Conservation (phyloP, 2,797 vertebrate species). For the Epinephelus coioides region DNA sequence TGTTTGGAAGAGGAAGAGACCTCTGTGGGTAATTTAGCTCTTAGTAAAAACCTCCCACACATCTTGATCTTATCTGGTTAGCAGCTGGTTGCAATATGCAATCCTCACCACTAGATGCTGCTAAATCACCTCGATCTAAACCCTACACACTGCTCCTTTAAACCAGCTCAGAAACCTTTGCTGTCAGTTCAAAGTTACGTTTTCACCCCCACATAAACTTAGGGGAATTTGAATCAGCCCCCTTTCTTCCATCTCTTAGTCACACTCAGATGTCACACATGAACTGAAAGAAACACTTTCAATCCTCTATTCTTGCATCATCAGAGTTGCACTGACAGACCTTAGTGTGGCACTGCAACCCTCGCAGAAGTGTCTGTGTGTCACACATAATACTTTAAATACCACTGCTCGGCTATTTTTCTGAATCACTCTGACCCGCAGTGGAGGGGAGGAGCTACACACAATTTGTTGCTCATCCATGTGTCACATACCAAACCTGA, state of each 20-base stretch:
- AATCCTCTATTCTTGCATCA: background rate
- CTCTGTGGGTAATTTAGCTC: too few relatives aligned
- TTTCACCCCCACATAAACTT: background rate
- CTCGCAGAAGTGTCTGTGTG: background rate
- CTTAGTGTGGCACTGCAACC: conserved; percentile 12
- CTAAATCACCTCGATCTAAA: too few relatives aligned
- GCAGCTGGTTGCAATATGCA: too few relatives aligned
- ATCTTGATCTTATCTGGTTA: too few relatives aligned
- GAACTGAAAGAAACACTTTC: background rate
- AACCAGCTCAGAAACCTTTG: background rate
- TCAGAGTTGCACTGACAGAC: background rate
- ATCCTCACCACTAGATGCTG: too few relatives aligned
- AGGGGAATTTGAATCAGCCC: background rate
- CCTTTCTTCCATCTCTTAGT: background rate
- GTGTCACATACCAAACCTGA: conserved; percentile 65
- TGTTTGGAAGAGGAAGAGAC: too few relatives aligned
- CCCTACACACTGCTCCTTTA: too few relatives aligned
- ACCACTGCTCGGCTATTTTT: conserved; percentile 7
- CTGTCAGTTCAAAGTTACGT: background rate
- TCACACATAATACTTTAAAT: conserved; percentile 1
- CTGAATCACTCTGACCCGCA: conserved; percentile 9
- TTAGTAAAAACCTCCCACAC: too few relatives aligned
- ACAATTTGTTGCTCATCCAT: conserved; percentile 62
- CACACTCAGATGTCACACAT: background rate
- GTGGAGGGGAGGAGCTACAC: conserved; percentile 1